These are phyloP conservation scores for Bembecia ichneumoniformis DNA, from an alignment of 2,888 invertebrate species.

Conservation along the genomic window DNA sequence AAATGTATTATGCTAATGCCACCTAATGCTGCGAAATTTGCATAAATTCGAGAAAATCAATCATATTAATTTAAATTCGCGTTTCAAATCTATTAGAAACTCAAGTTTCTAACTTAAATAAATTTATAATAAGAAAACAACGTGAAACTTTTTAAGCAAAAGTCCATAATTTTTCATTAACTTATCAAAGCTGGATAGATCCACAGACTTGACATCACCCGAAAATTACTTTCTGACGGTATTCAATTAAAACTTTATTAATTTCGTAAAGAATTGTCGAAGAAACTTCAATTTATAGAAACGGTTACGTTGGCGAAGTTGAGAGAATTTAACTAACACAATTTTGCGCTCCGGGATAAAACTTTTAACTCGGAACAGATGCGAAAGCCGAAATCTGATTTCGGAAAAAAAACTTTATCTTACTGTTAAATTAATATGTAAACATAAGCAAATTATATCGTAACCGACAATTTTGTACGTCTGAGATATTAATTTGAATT, in stretches of 20 bases:
- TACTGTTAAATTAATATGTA: too few species aligned
- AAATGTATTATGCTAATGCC: too few species aligned
- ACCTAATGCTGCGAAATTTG: too few species aligned
- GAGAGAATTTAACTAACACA: constrained; percentile 55
- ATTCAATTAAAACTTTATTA: constrained; percentile 71
- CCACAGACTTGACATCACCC: constrained; percentile 33
- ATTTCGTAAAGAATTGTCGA: constrained; percentile 58
- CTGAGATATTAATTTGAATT: constrained; percentile 38
- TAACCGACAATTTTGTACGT: too few species aligned
- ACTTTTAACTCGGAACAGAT: constrained; percentile 23
- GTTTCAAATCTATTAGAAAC: too few species aligned
- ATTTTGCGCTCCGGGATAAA: constrained; percentile 49
- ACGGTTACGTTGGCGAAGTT: constrained; percentile 49
- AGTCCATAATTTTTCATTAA: constrained; percentile 14
- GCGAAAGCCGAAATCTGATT: too few species aligned
- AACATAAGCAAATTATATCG: too few species aligned
- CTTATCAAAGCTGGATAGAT: constrained; percentile 21
- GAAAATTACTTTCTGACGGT: constrained; percentile 50
- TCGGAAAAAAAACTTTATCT: too few species aligned
- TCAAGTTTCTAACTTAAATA: too few species aligned
- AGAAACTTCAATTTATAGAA: constrained; percentile 48
- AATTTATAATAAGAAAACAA: too few species aligned
- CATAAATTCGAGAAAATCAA: too few species aligned
- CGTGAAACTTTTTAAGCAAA: neutral
- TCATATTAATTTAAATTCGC: too few species aligned